Conservation (phyloP, 2,797 vertebrate species). For the Phataginus tetradactyla region DNA sequence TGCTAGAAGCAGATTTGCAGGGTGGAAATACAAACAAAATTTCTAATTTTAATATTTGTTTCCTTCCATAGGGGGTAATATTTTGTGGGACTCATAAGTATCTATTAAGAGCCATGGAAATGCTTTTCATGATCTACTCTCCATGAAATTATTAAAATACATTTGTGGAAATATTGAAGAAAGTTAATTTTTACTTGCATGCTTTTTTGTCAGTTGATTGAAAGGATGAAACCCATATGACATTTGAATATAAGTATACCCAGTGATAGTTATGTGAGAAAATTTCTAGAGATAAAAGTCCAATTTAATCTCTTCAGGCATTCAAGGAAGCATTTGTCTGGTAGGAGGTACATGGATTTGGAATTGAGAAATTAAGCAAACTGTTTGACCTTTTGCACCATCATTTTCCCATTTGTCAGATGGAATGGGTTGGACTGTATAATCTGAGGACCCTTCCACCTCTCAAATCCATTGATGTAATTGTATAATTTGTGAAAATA, state of each 20-base stretch:
- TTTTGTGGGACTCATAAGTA: background rate
- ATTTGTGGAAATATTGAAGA: background rate
- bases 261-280: background rate
- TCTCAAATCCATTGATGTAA: background rate
- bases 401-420: background rate
- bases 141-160: background rate
- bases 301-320: background rate
- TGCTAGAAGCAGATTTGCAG: background rate
- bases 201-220: background rate
- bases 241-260: constrained; percentile 31
- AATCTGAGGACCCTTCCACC: background rate
- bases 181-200: background rate
- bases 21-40: background rate
- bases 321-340: constrained; percentile 1
- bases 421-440: background rate
- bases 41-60: constrained; percentile 4
- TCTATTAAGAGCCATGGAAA: constrained; percentile 1
- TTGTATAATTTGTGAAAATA: background rate
- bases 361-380: background rate
- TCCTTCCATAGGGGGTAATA: background rate
- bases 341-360: background rate
- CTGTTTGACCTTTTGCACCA: background rate
- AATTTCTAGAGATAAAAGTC: background rate
- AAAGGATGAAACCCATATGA: background rate
- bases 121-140: background rate